Base-by-base conservation (phyloP, 1,140 invertebrate species). In the Aradophagus sp. region DNA sequence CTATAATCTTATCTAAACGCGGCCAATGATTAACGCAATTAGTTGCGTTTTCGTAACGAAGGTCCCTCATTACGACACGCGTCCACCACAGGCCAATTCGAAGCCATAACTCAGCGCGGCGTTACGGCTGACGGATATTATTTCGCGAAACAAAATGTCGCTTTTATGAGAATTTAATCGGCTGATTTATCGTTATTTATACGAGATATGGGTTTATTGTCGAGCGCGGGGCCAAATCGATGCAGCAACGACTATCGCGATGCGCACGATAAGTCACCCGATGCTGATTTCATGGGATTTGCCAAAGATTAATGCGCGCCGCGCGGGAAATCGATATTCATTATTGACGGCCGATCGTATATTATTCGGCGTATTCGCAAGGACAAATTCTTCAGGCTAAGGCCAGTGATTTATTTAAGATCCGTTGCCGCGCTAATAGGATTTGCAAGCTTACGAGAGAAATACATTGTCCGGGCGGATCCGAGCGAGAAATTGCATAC, bases 251-350 rank as follows among this genome's bases (percentile, higher is more conserved):
- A 73, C 58, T 65, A 68, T 68, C 71, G 65, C 52, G 42, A 11
- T 7, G 31, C 48, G 32, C 48, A 38, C 59, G 71, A 74, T 74
- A 66, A 66, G 72, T 74, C 61, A 66, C 55, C 23, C 23, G 48
- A 69, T 61, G 61, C 55, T 65, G 65, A 74, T 69, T 74, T 74
- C 55, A 69, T 61, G 59, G 71, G 58, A 69, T 74, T 74, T 61
- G 41, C 66, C 20, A 65, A 66, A 61, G 70, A 73, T 73, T 69
- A 69, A 69, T 74, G 61, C 61, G 45, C 20, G 44, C 36, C 11
- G 47, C 55, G 38, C 29, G 27, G 38, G 58, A 63, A 41, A 74
- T 74, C 61, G 55, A 66, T 66, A 66, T 69, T 63, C 71, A 69
- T 74, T 73, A 63, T 65, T 67, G 63, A 73, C 63, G 70, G 50